Base-by-base conservation (phyloP, 2,113 vertebrate genomes). In the Coptodon bakossiorum region DNA sequence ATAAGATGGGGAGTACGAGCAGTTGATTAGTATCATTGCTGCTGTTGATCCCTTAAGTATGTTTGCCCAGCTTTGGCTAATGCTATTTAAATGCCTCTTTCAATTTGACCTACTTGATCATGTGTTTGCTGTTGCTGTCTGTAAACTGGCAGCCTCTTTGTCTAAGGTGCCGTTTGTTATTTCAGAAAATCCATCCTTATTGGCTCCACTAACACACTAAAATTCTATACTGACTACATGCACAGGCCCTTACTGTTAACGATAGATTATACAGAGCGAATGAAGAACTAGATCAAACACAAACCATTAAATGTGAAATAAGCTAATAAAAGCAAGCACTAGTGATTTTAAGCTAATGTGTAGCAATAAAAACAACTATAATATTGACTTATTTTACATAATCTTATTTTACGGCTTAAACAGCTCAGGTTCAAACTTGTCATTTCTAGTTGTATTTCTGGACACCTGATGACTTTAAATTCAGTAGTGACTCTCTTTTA, bases 81-180 rank as follows among this genome's bases (percentile, higher is more conserved):
- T 82, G 40, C 27, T 82, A 48, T 40, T 59, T 63, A 48, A 61
- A 45, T 63, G 11, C 56, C 24, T 50, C 73, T 52, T 78, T 78
- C 73, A 78, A n/a, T 52, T 78, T 34, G 73, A 78, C 73, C 73
- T 78, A 78, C 71, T 78, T 78, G 27, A 78, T n/a, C 43, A 31
- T 19, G 24, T 63, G 24, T 82, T 34, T 61, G 27, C 24, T 43
- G 54, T 82, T 61, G 17, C 22, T 14, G 3, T 63, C 17, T 61
- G 17, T 12, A 34, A 59, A 82, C 45, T 29, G 73, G 17, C 16
- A 52, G 17, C 27, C 0, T 78, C 27, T 52, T 78, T 78, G 73
- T 78, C 73, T 8, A 78, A 52, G 45, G 45, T 50, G 17, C 27
- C 2, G 0, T 78, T 78, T 78, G 1, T 78, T 52, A 52, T 52